phyloP scores from a whole-genome alignment of 2,113 vertebrate species.

The Actinemys pallida region DNA sequence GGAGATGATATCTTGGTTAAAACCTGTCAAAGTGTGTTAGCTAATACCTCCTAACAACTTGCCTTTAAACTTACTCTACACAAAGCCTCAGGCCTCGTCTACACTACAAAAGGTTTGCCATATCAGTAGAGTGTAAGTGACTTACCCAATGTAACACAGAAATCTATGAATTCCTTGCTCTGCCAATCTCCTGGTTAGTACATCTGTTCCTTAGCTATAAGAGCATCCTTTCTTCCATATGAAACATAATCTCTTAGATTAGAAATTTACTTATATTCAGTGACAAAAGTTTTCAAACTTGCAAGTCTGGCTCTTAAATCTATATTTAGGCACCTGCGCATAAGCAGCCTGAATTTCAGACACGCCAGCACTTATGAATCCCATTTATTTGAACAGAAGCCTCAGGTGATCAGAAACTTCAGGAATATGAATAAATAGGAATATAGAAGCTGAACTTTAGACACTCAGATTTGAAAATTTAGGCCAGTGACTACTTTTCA shows the following conservation, averaged over 20 bases:
- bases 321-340: not conserved
- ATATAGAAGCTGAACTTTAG: not conserved
- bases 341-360: not conserved
- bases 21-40: constrained; percentile 28
- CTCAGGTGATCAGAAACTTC: not conserved
- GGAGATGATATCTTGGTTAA: constrained; percentile 37
- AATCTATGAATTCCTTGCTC: constrained; percentile 44
- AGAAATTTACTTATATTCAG: constrained; percentile 24
- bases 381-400: not conserved
- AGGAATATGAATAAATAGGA: not conserved
- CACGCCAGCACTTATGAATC: not conserved
- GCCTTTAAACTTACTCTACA: not conserved
- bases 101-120: constrained; percentile 56
- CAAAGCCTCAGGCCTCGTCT: constrained; percentile 38
- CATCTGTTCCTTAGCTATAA: constrained; percentile 18
- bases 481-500: not conserved
- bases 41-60: constrained; percentile 36
- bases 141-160: constrained; percentile 55
- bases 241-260: not conserved
- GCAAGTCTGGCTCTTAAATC: not conserved
- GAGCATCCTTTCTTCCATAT: constrained; percentile 13
- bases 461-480: not conserved
- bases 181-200: constrained; percentile 55
- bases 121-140: constrained; percentile 34
- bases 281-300: not conserved